A percentile compares a stretch with the other conserved stretches of the same genome.
These are phyloP conservation scores for Tokudaia muenninki DNA, from an alignment of 2,797 vertebrate genomes.

Conservation along the genomic window DNA sequence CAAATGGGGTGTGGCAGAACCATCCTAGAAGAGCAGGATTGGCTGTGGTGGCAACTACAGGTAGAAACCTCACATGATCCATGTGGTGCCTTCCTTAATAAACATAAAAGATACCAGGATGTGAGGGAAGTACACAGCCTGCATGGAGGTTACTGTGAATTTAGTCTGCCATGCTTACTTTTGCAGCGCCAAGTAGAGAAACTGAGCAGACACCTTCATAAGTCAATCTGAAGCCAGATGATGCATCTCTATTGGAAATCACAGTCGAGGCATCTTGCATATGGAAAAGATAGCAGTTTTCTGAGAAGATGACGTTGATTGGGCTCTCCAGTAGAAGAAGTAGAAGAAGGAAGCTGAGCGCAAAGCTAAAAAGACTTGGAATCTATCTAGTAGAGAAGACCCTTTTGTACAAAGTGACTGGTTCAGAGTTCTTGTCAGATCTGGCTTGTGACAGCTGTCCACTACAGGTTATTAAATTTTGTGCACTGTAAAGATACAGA, in stretches of 20 bases:
- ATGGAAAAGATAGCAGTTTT: neutral
- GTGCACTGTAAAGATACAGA: neutral
- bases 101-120: neutral
- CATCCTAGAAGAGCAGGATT: neutral
- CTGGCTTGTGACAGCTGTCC: neutral
- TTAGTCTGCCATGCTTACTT: neutral
- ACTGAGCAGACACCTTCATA: neutral
- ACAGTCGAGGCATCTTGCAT: neutral
- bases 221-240: neutral
- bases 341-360: neutral
- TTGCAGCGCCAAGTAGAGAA: neutral
- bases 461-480: neutral
- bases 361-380: neutral
- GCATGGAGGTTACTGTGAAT: no score
- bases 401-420: slow-evolving; percentile 4
- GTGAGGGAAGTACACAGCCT: neutral
- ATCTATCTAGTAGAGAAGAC: neutral
- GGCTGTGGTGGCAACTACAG: fast-evolving
- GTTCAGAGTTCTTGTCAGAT: neutral
- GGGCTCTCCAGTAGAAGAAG: neutral
- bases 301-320: neutral
- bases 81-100: neutral
- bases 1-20: neutral
- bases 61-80: neutral
- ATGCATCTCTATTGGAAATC: neutral